Percentiles rank a stretch among this genome's conserved stretches.
phyloP scores from a whole-genome alignment of 2,113 vertebrate genomes.

The Eubucco bourcierii region DNA sequence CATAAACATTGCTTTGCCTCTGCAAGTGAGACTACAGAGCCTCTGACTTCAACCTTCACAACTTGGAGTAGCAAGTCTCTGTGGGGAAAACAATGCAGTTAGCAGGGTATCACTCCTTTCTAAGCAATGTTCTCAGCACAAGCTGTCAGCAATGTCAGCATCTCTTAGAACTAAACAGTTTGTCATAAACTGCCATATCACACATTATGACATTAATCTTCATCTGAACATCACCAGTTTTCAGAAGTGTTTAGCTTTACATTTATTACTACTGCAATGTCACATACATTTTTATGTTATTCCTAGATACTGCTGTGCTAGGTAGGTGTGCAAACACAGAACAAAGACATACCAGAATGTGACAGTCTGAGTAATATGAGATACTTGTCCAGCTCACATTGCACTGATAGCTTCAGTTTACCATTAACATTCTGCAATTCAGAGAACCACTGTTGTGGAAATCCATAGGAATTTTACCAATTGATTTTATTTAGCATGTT shows the following conservation, averaged over 20 bases:
- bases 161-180: not conserved
- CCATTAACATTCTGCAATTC: not conserved
- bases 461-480: not conserved
- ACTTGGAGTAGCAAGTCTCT: not conserved
- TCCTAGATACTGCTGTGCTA: not conserved
- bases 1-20: accelerated
- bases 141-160: not conserved
- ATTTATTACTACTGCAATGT: not conserved
- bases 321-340: not conserved
- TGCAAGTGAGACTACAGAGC: not conserved
- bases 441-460: not conserved
- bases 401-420: not conserved
- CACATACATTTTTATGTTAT: accelerated
- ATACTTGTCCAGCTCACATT: not conserved
- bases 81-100: not conserved
- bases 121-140: not conserved
- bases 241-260: not conserved
- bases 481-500: not conserved
- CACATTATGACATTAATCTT: not conserved
- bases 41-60: not conserved
- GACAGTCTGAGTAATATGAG: not conserved
- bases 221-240: not conserved
- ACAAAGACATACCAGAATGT: not conserved
- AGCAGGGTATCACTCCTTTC: accelerated
- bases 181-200: not conserved